Evolutionary conservation across 2,113 vertebrate genomes (phyloP).

Genomic region (Hylia prasina): DNA sequence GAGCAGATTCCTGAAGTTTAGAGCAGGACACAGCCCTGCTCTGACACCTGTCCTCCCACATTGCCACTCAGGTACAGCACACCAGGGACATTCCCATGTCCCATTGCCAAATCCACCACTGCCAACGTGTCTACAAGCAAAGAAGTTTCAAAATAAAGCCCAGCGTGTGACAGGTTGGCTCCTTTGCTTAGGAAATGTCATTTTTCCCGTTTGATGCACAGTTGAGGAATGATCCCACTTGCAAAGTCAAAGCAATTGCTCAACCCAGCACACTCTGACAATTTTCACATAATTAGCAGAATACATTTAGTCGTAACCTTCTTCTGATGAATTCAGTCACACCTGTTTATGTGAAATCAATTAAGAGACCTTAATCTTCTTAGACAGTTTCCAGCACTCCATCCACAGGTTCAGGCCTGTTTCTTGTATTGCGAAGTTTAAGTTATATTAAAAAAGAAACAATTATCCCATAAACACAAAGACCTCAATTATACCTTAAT

Average conservation of each 20-base stretch:
- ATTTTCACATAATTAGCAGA: conserved; percentile 60
- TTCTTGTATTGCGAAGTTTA: conserved; percentile 45
- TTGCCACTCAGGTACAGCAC: neutral
- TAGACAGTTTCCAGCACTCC: conserved; percentile 57
- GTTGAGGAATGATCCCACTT: neutral
- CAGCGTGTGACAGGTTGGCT: neutral
- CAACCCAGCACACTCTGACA: conserved; percentile 51
- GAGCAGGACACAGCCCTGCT: neutral
- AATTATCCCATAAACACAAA: conserved; percentile 64
- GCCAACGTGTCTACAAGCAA: neutral
- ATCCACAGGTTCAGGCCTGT: conserved; percentile 63
- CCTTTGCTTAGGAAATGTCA: conserved; percentile 39
- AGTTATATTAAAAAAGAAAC: conserved; percentile 63
- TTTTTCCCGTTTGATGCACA: neutral
- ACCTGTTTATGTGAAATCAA: conserved; percentile 71
- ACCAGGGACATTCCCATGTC: conserved; percentile 1
- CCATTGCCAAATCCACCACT: conserved; percentile 18
- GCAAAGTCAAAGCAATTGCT: conserved; percentile 37
- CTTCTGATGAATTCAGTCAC: conserved; percentile 67
- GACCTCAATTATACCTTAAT: conserved; percentile 49
- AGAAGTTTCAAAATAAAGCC: neutral
- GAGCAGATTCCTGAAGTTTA: conserved; percentile 9
- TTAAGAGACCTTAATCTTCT: conserved; percentile 67
- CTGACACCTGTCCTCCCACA: conserved; percentile 42
- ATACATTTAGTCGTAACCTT: conserved; percentile 51